These are phyloP conservation scores for Aplodontia rufa DNA, from an alignment of 2,113 vertebrate species.

Conservation along the genomic window DNA sequence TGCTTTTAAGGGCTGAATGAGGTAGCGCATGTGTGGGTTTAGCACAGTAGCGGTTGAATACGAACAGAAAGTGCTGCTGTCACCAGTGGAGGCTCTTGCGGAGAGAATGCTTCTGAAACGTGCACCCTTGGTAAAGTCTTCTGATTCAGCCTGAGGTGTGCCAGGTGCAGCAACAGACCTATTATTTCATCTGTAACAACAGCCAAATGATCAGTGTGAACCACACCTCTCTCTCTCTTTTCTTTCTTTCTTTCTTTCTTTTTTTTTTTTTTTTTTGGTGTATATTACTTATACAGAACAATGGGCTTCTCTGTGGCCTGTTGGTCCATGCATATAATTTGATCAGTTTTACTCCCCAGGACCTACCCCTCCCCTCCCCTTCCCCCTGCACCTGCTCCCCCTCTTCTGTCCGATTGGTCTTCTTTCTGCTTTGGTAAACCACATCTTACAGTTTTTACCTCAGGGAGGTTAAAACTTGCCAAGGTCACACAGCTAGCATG, in stretches of 20 bases:
- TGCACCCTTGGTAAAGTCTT: neutral
- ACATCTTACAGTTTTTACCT: neutral
- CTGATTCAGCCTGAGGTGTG: fast-evolving
- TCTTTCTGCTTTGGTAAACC: neutral
- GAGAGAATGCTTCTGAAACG: neutral
- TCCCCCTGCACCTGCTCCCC: too few relatives aligned
- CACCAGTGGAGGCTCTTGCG: neutral
- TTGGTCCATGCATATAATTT: neutral
- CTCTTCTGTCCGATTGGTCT: neutral
- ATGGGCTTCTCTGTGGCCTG: neutral
- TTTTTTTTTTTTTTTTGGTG: neutral
- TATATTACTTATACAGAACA: neutral
- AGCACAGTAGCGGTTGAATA: neutral
- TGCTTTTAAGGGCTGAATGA: neutral
- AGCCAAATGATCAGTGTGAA: neutral
- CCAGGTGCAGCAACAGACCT: neutral
- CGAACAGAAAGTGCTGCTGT: neutral
- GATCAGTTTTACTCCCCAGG: neutral
- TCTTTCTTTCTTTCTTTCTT: too few relatives aligned
- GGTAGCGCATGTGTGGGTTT: neutral
- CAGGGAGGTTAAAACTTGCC: neutral
- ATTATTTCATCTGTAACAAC: neutral
- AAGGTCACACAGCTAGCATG: neutral
- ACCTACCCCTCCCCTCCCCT: neutral
- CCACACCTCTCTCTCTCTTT: neutral